These are phyloP conservation scores for Brachypodius melanocephalos DNA, from an alignment of 2,113 vertebrate species.

Conservation along the genomic window DNA sequence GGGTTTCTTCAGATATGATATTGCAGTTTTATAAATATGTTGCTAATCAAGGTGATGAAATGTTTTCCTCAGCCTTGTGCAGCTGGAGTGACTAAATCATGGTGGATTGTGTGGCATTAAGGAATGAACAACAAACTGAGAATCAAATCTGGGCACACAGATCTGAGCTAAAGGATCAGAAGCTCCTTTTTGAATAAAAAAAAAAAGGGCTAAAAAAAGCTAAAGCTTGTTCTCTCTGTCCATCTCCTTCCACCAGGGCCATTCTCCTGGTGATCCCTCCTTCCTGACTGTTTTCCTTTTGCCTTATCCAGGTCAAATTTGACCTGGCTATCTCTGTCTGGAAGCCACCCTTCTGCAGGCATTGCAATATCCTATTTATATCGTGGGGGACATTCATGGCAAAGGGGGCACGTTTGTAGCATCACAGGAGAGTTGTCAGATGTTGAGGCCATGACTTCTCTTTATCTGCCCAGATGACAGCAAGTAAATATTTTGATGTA, in stretches of 20 bases:
- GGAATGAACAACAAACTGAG: not conserved
- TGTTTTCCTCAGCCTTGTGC: not conserved
- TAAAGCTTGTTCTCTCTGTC: not conserved
- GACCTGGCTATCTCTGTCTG: not conserved
- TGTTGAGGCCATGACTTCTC: constrained; percentile 42
- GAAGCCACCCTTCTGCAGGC: not conserved
- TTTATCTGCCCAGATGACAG: constrained; percentile 55
- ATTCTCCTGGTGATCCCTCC: not conserved
- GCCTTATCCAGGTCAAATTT: not conserved
- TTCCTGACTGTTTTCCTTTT: not conserved
- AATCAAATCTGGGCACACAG: not conserved
- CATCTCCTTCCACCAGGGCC: not conserved
- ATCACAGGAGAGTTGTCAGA: constrained; percentile 33
- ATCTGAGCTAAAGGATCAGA: not conserved
- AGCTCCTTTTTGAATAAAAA: not conserved
- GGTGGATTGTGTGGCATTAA: not conserved
- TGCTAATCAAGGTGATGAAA: not conserved
- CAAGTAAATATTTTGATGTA: constrained; percentile 65
- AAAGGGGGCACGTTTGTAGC: not conserved
- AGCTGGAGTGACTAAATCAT: not conserved
- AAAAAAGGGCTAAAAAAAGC: not conserved
- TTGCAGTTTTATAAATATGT: not conserved
- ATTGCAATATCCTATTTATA: constrained; percentile 31
- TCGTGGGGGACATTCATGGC: not conserved
- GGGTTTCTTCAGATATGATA: not conserved